A percentile compares a stretch with the other conserved stretches of the same genome.
Evolutionary conservation across 2,113 vertebrate species (phyloP).

Genomic region (Climacteris rufus): DNA sequence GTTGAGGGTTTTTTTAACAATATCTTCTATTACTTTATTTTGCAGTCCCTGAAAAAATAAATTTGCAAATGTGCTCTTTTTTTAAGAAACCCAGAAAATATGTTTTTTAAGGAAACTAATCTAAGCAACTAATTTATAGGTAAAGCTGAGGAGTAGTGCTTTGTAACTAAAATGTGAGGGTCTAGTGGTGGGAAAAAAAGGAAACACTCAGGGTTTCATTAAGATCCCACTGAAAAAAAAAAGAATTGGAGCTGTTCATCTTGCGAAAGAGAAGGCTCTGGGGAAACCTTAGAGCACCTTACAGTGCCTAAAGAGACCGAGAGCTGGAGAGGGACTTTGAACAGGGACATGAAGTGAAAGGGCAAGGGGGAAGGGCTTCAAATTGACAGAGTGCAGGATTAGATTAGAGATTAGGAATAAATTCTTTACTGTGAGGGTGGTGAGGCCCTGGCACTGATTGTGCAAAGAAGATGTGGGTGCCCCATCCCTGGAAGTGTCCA

Average conservation of each 20-base stretch:
- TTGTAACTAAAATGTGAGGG: not conserved
- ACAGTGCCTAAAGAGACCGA: not conserved
- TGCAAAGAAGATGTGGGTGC: not conserved
- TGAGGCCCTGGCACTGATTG: not conserved
- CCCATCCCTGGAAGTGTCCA: not conserved
- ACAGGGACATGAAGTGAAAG: not conserved
- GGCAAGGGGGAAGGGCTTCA: not conserved
- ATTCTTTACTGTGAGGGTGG: not conserved
- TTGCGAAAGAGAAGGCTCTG: not conserved
- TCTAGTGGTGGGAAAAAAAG: not conserved
- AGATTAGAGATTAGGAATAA: not conserved
- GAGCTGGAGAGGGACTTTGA: not conserved
- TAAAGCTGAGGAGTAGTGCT: not conserved
- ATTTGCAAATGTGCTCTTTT: not conserved
- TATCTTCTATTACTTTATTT: not conserved
- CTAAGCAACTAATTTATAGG: not conserved
- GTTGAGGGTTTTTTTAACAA: rapidly evolving
- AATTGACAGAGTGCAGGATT: rapidly evolving
- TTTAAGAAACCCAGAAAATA: not conserved
- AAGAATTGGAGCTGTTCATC: not conserved
- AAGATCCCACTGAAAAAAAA: not conserved
- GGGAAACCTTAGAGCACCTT: not conserved
- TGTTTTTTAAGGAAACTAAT: not conserved
- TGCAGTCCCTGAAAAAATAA: not conserved
- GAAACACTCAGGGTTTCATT: not conserved